Evolutionary conservation across 1,140 invertebrate species (phyloP), one percentile per base, ranked within the genome.

Genomic region (Drosophila nasuta): DNA sequence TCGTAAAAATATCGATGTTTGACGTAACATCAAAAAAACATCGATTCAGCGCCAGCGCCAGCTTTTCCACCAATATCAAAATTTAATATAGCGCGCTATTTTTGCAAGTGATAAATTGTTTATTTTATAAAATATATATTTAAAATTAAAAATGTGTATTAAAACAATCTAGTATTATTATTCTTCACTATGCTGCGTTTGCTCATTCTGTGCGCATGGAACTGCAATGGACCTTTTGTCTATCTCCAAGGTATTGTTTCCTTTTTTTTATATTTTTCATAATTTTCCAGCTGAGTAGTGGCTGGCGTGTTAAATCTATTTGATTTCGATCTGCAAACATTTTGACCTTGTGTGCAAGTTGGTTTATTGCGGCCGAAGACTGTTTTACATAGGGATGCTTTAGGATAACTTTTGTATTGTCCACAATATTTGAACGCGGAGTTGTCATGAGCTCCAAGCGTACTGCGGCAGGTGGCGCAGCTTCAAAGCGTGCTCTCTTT

Each of bases 381-480:
- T 51, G 20, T 1, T 25, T 51, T 11, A n/a, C 13, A 17, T 43
- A 45, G 1, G 69, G 52, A 58, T 30, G 28, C 8, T 64, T 43
- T 52, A 41, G 62, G 7, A 5, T 64, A 5, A 25, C 62, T 17
- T 43, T 62, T 5, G 28, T 33, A 8, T 49, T 49, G 20, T 5
- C 15, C 11, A 62, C 45, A 17, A 46, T 17, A 17, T 15, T 41
- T 1, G 41, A 49, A 8, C 41, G 6, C 13, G 43, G 45, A 2
- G 30, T 59, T 15, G 46, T 58, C 10, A 56, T 13, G 5, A 64
- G 4, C n/a, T 71, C 74, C 1, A 86, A 15, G n/a, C 62, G 78
- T n/a, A 62, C 79, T 7, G 75, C 75, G n/a, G 54, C 41, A 4
- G 51, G 5, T 17, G 82, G 82, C 17, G 78, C 75, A 10, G 25